Percentiles rank a stretch among this genome's conserved stretches.
These are phyloP conservation scores for Drosophila austrosaltans DNA, from an alignment of 2,888 invertebrate genomes.

Conservation along the genomic window DNA sequence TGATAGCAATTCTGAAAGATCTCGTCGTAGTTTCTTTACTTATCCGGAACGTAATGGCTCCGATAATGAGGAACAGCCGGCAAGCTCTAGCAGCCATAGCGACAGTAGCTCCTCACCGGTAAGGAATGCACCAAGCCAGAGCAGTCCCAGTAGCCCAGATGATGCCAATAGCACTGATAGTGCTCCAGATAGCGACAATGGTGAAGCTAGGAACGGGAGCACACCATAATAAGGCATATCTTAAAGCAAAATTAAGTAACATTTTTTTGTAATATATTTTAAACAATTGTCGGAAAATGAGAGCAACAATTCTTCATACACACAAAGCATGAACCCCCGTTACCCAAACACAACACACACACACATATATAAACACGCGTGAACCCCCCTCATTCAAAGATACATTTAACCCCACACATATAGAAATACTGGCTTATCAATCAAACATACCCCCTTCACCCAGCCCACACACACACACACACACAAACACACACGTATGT, in stretches of 20 bases:
- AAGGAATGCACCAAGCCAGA: neutral
- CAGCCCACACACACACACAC: slow-evolving; percentile 56
- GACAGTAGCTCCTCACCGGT: slow-evolving; percentile 23
- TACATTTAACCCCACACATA: too few species aligned
- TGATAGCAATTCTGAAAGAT: slow-evolving; percentile 46
- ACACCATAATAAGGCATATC: neutral
- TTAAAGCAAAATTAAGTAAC: too few species aligned
- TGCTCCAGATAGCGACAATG: neutral
- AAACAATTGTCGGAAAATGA: too few species aligned
- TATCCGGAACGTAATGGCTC: neutral
- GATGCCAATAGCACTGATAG: slow-evolving; percentile 40
- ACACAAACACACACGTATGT: slow-evolving; percentile 34
- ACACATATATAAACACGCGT: too few species aligned
- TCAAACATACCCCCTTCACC: too few species aligned
- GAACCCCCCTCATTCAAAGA: too few species aligned
- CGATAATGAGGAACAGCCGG: neutral
- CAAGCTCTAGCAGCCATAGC: slow-evolving; percentile 37
- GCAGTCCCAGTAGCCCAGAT: slow-evolving; percentile 21
- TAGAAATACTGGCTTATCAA: too few species aligned
- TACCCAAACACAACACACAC: too few species aligned
- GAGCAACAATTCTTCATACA: too few species aligned
- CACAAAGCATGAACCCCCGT: too few species aligned
- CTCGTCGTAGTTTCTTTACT: neutral
- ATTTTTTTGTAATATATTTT: too few species aligned
- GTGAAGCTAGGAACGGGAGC: neutral